A percentile compares a stretch with the other conserved stretches of the same genome.
These are phyloP conservation scores for Reinhardtius hippoglossoides DNA, from an alignment of 2,113 vertebrate genomes.

Conservation along the genomic window DNA sequence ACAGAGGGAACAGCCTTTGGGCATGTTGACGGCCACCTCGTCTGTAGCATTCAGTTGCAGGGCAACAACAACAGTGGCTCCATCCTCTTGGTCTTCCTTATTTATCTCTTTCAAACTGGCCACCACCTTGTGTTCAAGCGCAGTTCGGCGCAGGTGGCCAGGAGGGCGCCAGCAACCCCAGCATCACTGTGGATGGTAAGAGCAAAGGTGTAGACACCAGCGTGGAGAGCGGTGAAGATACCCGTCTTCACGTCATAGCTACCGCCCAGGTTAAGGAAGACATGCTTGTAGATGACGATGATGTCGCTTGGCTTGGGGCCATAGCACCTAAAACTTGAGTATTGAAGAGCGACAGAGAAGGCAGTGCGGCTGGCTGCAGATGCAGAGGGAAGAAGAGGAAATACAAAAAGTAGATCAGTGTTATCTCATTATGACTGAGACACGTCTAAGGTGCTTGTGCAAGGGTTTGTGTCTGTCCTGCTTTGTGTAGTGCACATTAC, in stretches of 20 bases:
- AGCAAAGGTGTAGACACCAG: constrained; percentile 78
- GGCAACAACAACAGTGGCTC: constrained; percentile 47
- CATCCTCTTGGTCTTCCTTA: constrained; percentile 75
- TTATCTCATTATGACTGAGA: too few relatives aligned
- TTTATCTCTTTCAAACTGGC: constrained; percentile 58
- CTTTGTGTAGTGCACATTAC: neutral
- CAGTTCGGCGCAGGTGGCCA: constrained; percentile 66
- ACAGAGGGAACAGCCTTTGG: constrained; percentile 67
- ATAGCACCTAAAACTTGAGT: constrained; percentile 2
- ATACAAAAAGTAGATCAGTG: too few relatives aligned
- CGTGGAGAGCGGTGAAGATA: constrained; percentile 62
- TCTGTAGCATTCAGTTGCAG: constrained; percentile 66
- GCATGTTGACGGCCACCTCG: constrained; percentile 64
- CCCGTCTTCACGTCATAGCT: constrained; percentile 60
- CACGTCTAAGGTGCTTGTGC: too few relatives aligned
- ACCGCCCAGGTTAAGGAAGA: constrained; percentile 72
- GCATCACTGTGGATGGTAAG: constrained; percentile 76
- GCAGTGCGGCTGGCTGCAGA: constrained; percentile 74
- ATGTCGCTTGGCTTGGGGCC: neutral
- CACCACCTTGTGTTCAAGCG: constrained; percentile 51
- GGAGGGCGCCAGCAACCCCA: neutral
- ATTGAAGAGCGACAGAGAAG: constrained; percentile 71
- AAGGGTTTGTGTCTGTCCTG: too few relatives aligned
- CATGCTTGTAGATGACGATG: constrained; percentile 47
- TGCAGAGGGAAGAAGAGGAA: neutral